phyloP scores from a whole-genome alignment of 2,888 invertebrate species.

The Xestia ashworthii region DNA sequence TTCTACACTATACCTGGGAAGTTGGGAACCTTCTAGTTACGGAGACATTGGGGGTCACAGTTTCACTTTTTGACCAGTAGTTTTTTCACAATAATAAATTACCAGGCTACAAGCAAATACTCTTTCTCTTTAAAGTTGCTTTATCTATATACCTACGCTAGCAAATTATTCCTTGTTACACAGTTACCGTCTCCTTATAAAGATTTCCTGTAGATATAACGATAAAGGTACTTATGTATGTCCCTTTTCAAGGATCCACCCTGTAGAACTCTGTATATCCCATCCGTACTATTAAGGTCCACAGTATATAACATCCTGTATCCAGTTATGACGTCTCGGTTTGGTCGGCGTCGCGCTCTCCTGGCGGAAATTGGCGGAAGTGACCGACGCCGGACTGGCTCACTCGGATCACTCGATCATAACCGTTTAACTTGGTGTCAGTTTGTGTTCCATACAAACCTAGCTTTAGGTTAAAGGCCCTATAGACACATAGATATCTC shows the following conservation, averaged over 20 bases:
- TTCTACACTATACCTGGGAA: too few relatives aligned
- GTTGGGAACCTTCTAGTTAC: too few relatives aligned
- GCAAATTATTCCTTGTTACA: background rate
- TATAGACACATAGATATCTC: background rate
- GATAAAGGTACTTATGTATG: background rate
- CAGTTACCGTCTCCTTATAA: background rate
- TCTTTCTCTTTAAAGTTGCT: background rate
- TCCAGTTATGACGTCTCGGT: constrained; percentile 40
- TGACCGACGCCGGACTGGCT: constrained; percentile 80
- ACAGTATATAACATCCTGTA: constrained; percentile 10
- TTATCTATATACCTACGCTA: background rate
- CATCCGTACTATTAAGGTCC: background rate
- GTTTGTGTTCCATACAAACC: constrained; percentile 15
- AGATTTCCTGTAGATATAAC: background rate
- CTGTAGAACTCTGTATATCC: background rate
- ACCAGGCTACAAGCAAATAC: background rate
- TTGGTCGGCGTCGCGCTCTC: constrained; percentile 66
- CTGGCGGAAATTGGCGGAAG: constrained; percentile 82
- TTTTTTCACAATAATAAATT: background rate
- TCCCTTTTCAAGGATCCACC: background rate
- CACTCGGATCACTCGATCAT: constrained; percentile 60
- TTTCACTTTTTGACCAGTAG: too few relatives aligned
- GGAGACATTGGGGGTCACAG: too few relatives aligned
- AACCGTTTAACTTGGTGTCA: constrained; percentile 49
- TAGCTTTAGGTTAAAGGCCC: background rate